phyloP scores from a whole-genome alignment of 2,797 vertebrate species.

The Alfaro cultratus region DNA sequence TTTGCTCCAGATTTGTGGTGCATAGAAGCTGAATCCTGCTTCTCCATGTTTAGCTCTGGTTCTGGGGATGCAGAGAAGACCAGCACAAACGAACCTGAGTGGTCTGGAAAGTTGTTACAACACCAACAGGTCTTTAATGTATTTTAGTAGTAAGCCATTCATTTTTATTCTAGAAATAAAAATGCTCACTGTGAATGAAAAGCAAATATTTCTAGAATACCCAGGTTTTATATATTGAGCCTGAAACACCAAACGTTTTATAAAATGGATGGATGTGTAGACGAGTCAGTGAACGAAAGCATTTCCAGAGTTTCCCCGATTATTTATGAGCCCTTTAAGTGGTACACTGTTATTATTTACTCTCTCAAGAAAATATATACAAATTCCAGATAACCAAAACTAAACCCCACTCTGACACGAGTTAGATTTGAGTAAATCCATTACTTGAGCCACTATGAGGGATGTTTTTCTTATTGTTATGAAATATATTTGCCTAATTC shows the following conservation, averaged over 20 bases:
- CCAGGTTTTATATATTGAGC: not conserved
- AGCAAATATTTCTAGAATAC: not conserved
- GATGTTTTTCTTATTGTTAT: constrained; percentile 65
- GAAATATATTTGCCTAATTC: constrained; percentile 75
- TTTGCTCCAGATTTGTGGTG: too few species aligned
- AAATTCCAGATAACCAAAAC: constrained; percentile 9
- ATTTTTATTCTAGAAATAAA: not conserved
- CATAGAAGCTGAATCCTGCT: too few species aligned
- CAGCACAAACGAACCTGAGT: too few species aligned
- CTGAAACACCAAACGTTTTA: not conserved
- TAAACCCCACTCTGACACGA: constrained; percentile 23
- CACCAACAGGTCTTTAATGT: too few species aligned
- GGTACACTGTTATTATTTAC: not conserved
- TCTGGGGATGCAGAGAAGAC: too few species aligned
- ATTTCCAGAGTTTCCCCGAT: not conserved
- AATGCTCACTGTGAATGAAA: not conserved
- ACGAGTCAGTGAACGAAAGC: not conserved
- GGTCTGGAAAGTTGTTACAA: too few species aligned
- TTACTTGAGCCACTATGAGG: constrained; percentile 38
- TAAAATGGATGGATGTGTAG: not conserved
- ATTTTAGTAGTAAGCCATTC: too few species aligned
- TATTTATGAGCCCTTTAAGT: too few species aligned
- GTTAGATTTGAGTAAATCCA: constrained; percentile 28
- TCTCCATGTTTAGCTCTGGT: too few species aligned
- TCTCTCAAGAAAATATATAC: not conserved